Evolutionary conservation across 1,140 invertebrate genomes (phyloP).

Genomic region (Pseudomyrmex flavicornis): DNA sequence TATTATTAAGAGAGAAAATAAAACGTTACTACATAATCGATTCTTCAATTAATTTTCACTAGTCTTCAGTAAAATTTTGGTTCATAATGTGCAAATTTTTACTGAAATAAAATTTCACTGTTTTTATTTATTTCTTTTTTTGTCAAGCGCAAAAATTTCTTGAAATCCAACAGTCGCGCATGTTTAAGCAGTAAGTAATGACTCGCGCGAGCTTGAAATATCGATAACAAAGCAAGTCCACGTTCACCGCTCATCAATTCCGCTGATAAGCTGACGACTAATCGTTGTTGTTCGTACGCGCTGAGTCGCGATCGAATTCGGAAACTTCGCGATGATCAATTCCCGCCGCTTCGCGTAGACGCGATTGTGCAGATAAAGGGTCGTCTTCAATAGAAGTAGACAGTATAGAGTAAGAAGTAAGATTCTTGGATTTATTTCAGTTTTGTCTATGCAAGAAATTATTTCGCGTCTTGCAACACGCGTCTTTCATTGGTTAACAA

Average conservation of each 20-base stretch:
- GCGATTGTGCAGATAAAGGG: no score
- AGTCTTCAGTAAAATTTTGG: no score
- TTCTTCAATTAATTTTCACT: constrained; percentile 15
- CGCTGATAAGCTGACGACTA: constrained; percentile 53
- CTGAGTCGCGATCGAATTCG: background rate
- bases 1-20: background rate
- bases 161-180: background rate
- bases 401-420: no score
- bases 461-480: background rate
- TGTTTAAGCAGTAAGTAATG: constrained; percentile 4
- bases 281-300: background rate
- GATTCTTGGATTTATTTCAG: no score
- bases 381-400: no score
- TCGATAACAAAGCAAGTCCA: constrained; percentile 56
- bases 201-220: constrained; percentile 14
- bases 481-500: background rate
- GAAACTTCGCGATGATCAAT: background rate
- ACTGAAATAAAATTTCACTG: background rate
- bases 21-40: background rate
- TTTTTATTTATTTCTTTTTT: background rate
- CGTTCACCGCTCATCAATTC: constrained; percentile 42
- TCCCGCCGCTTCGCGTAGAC: no score
- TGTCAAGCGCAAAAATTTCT: background rate
- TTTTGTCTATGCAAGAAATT: background rate
- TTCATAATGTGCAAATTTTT: background rate